Percentiles rank a stretch among this genome's conserved stretches.
phyloP scores from a whole-genome alignment of 1,140 invertebrate genomes.

The Lineus longissimus region DNA sequence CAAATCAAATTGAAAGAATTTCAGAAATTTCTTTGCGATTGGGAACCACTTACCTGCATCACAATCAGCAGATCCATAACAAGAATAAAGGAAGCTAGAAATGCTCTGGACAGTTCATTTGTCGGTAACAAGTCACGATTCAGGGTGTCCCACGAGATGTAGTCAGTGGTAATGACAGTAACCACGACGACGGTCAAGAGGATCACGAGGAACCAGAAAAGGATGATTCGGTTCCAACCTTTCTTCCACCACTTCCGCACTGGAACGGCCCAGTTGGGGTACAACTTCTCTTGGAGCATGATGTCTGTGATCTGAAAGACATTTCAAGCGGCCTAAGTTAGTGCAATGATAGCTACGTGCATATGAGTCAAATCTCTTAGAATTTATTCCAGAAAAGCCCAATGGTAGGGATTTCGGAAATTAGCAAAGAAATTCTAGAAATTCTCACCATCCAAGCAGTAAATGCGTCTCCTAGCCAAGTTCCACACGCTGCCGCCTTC shows the following conservation, averaged over 20 bases:
- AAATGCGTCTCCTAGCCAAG: constrained; percentile 61
- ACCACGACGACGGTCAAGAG: constrained; percentile 56
- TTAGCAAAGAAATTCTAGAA: too few species aligned
- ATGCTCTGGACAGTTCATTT: constrained; percentile 59
- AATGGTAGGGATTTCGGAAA: too few species aligned
- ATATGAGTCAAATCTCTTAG: background rate
- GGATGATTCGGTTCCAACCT: constrained; percentile 55
- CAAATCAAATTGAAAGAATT: too few species aligned
- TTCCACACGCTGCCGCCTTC: constrained; percentile 60
- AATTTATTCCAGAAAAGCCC: too few species aligned
- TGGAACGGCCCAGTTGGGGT: constrained; percentile 56
- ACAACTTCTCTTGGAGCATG: constrained; percentile 61
- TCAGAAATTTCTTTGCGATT: too few species aligned
- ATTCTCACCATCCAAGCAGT: constrained; percentile 57
- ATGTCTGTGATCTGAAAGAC: constrained; percentile 60
- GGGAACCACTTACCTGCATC: constrained; percentile 53
- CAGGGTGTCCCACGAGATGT: constrained; percentile 58
- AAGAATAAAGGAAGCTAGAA: constrained; percentile 61
- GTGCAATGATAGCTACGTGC: background rate
- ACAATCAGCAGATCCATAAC: constrained; percentile 61
- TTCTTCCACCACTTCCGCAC: constrained; percentile 54
- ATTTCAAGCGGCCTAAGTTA: background rate
- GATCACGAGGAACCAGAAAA: constrained; percentile 58
- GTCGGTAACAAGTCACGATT: constrained; percentile 58
- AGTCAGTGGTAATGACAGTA: constrained; percentile 58